Percentiles rank a stretch among this genome's conserved stretches.
These are phyloP conservation scores for Sprattus sprattus DNA, from an alignment of 2,113 vertebrate genomes.

Conservation along the genomic window DNA sequence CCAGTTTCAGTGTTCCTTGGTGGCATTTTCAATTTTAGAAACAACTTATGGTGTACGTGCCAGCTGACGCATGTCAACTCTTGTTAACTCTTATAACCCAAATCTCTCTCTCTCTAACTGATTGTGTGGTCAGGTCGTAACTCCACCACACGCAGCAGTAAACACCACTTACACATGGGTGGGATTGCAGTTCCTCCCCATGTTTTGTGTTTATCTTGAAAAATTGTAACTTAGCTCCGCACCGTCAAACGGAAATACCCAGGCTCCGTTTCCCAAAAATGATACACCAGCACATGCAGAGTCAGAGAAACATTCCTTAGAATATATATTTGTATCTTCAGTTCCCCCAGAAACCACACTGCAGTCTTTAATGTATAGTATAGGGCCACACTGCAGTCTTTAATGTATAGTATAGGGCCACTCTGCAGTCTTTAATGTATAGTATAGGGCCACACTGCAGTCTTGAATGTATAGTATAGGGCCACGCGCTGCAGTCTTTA, in stretches of 20 bases:
- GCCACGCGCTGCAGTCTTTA: not conserved
- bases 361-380: not conserved
- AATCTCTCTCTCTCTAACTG: not conserved
- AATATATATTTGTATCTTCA: no score
- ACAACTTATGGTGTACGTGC: not conserved
- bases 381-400: not conserved
- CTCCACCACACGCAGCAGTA: not conserved
- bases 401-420: not conserved
- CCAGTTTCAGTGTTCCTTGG: not conserved
- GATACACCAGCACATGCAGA: not conserved
- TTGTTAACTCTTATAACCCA: not conserved
- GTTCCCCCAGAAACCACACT: no score
- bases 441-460: no score
- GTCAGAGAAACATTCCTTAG: not conserved
- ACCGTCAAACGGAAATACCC: not conserved
- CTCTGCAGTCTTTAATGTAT: no score
- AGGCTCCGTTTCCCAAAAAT: not conserved
- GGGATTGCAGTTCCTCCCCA: not conserved
- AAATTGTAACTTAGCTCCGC: not conserved
- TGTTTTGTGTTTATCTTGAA: not conserved
- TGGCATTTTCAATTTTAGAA: not conserved
- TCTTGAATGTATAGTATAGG: no score
- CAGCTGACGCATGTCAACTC: not conserved
- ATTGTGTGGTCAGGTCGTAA: slow-evolving; percentile 3
- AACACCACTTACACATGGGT: not conserved